Conservation (phyloP, 2,888 invertebrate genomes). For the Sesia bembeciformis region DNA sequence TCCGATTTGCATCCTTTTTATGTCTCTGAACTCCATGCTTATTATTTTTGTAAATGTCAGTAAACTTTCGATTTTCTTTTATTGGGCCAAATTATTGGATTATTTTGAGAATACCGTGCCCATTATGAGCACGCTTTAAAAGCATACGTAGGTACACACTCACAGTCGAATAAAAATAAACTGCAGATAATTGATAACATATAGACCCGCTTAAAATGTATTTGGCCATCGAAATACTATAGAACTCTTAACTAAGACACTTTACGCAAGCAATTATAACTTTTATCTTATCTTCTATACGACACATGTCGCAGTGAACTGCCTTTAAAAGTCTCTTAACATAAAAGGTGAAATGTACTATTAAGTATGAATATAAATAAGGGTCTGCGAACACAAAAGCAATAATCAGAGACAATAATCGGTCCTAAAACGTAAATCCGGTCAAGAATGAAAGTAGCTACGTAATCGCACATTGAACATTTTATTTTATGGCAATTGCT, state of each 20-base stretch:
- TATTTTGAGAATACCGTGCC: neutral
- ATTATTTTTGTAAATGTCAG: neutral
- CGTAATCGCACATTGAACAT: constrained; percentile 2
- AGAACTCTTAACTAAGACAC: too few species aligned
- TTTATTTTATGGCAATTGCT: neutral
- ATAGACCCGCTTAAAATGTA: neutral
- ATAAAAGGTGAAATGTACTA: neutral
- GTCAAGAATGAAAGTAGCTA: constrained; percentile 1
- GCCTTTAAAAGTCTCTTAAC: too few species aligned
- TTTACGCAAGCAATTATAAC: too few species aligned
- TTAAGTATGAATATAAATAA: neutral
- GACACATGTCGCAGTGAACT: too few species aligned
- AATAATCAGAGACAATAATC: neutral
- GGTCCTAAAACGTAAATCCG: neutral
- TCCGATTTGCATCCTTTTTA: too few species aligned
- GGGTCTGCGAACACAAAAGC: neutral
- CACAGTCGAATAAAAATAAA: neutral
- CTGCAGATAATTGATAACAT: neutral
- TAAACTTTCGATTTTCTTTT: neutral
- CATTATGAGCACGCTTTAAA: neutral
- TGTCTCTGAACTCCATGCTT: too few species aligned
- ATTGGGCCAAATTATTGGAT: neutral
- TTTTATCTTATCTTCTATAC: too few species aligned
- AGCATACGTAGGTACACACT: neutral
- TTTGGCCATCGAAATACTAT: neutral